Evolutionary conservation across 2,113 vertebrate genomes (phyloP).

Genomic region (Naja naja): DNA sequence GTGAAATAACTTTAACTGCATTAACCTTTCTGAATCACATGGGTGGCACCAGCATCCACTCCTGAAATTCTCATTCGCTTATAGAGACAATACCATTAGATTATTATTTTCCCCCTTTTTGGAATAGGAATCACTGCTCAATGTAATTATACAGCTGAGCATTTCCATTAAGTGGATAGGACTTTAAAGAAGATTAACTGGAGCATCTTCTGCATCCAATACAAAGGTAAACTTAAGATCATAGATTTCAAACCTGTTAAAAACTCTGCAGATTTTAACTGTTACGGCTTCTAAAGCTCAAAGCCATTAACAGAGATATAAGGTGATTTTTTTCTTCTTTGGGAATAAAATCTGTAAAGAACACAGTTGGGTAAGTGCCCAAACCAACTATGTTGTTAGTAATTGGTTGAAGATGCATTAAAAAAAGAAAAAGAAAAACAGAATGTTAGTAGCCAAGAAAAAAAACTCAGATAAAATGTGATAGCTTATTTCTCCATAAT

Average conservation of each 20-base stretch:
- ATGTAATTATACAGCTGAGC: conserved; percentile 82
- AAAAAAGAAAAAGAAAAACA: not conserved
- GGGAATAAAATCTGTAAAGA: accelerated
- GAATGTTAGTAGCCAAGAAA: not conserved
- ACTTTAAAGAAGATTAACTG: conserved; percentile 81
- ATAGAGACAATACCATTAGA: conserved; percentile 89
- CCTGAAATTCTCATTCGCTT: conserved; percentile 84
- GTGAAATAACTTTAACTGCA: conserved; percentile 99
- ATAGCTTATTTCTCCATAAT: not conserved
- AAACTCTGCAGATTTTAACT: conserved; percentile 45
- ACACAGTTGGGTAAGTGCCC: not conserved
- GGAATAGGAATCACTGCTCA: conserved; percentile 75
- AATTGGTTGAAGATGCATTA: not conserved
- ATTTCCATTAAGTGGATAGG: conserved; percentile 78
- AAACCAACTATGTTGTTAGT: not conserved
- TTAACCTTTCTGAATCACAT: conserved; percentile 97
- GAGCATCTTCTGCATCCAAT: conserved; percentile 56
- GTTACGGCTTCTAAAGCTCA: conserved; percentile 43
- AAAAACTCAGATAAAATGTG: not conserved
- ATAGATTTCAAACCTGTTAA: conserved; percentile 62
- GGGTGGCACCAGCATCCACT: conserved; percentile 84
- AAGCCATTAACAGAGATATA: conserved; percentile 44
- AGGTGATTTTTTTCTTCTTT: not conserved
- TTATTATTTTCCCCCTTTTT: conserved; percentile 81
- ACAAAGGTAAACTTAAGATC: conserved; percentile 48